Conservation (phyloP, 1,140 invertebrate species). For the Calliphora vicina region DNA sequence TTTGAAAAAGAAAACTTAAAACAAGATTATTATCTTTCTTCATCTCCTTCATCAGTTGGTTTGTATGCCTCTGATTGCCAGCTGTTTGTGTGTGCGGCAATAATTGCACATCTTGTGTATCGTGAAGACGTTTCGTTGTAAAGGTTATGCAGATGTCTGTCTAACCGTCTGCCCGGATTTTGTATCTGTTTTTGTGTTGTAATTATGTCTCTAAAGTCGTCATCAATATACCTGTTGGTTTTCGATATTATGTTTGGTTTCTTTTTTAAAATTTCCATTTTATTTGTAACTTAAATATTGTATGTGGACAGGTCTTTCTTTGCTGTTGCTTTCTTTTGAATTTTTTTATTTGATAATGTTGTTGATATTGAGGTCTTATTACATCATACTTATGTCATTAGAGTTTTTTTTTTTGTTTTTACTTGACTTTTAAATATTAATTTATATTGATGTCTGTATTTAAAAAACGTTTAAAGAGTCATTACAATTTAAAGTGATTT, state of each 20-base stretch:
- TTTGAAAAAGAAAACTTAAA: background rate
- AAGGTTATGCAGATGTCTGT: constrained; percentile 27
- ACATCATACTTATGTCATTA: background rate
- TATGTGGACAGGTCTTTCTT: background rate
- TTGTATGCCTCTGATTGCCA: background rate
- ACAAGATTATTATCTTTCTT: background rate
- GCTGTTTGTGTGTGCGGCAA: background rate
- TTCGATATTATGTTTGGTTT: background rate
- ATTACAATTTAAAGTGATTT: too few species aligned
- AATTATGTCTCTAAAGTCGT: background rate
- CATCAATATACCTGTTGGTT: constrained; percentile 15
- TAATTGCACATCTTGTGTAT: background rate
- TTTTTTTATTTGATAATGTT: too few species aligned
- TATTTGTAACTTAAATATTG: background rate
- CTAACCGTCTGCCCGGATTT: too few species aligned
- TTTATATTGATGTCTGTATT: constrained; percentile 10
- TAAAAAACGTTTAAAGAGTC: background rate
- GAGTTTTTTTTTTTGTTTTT: background rate
- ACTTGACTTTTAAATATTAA: too few species aligned
- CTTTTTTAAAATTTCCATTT: background rate
- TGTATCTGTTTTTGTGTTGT: background rate
- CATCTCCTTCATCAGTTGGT: background rate
- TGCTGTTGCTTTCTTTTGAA: background rate
- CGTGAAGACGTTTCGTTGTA: background rate
- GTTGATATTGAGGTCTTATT: background rate